Evolutionary conservation across 1,140 invertebrate species (phyloP).

Genomic region (Drosophila truncata): DNA sequence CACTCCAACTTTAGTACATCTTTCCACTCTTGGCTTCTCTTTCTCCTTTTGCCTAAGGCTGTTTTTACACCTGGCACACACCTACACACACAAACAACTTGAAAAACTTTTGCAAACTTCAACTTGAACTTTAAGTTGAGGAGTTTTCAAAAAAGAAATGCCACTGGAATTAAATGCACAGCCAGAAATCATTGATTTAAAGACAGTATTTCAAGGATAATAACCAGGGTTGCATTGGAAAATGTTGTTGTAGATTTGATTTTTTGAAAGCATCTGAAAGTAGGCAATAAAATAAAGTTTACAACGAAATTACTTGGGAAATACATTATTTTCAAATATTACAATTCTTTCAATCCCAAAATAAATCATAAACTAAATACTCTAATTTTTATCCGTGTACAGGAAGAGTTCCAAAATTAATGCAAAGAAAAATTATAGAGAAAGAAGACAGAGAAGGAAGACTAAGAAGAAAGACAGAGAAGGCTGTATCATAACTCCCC

Average conservation of each 20-base stretch:
- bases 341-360: not conserved
- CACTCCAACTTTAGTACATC: not conserved
- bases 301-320: not conserved
- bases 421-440: not conserved
- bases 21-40: not conserved
- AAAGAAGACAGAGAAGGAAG: not conserved
- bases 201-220: not conserved
- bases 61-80: constrained; percentile 56
- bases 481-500: not conserved
- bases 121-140: constrained; percentile 36
- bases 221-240: too few relatives aligned
- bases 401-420: not conserved
- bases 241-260: not conserved
- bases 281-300: not conserved
- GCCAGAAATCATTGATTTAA: not conserved
- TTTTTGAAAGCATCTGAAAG: not conserved
- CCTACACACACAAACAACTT: not conserved
- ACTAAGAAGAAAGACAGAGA: not conserved
- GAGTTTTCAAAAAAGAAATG: constrained; percentile 11
- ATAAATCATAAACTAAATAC: not conserved
- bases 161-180: constrained; percentile 13
- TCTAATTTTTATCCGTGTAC: not conserved
- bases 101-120: constrained; percentile 43
- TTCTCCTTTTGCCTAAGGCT: constrained; percentile 19
- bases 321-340: not conserved